phyloP scores from a whole-genome alignment of 1,140 invertebrate species.

The Drosophila chauvacae region DNA sequence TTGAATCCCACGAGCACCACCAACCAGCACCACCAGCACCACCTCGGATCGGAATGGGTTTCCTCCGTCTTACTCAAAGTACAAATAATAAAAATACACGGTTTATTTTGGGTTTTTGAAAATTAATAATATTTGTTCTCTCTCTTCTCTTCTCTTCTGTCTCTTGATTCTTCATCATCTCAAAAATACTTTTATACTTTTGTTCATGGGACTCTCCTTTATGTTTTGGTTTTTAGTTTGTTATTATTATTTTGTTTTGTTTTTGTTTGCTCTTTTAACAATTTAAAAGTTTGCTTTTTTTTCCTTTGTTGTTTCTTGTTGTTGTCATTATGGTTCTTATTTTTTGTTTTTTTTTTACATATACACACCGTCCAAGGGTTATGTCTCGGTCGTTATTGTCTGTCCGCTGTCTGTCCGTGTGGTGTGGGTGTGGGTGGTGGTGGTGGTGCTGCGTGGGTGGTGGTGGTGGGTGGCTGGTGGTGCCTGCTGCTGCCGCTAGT shows the following conservation, averaged over 20 bases:
- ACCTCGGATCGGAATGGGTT: constrained; percentile 21
- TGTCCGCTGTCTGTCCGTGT: constrained; percentile 28
- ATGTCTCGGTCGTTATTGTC: constrained; percentile 42
- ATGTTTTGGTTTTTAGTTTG: constrained; percentile 27
- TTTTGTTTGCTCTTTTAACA: constrained; percentile 68
- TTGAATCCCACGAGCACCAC: constrained; percentile 25
- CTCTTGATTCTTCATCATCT: constrained; percentile 74
- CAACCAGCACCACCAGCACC: constrained; percentile 38
- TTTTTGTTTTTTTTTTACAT: constrained; percentile 66
- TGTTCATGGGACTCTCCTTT: constrained; percentile 50
- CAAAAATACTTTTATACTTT: constrained; percentile 80
- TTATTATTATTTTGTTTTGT: constrained; percentile 41
- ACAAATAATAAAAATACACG: constrained; percentile 83
- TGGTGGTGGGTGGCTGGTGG: constrained; percentile 32
- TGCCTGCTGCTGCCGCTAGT: constrained; percentile 49
- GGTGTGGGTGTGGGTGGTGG: constrained; percentile 53
- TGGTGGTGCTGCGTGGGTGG: constrained; percentile 43
- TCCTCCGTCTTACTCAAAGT: constrained; percentile 42
- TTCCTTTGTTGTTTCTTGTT: constrained; percentile 45
- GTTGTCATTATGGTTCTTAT: constrained; percentile 50
- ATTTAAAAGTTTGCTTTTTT: constrained; percentile 73
- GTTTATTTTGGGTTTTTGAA: constrained; percentile 74
- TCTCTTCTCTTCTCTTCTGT: constrained; percentile 17
- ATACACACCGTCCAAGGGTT: constrained; percentile 72
- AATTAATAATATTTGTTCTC: constrained; percentile 83